These are phyloP conservation scores for Actenoides lindsayi DNA, from an alignment of 2,113 vertebrate species.

Conservation along the genomic window DNA sequence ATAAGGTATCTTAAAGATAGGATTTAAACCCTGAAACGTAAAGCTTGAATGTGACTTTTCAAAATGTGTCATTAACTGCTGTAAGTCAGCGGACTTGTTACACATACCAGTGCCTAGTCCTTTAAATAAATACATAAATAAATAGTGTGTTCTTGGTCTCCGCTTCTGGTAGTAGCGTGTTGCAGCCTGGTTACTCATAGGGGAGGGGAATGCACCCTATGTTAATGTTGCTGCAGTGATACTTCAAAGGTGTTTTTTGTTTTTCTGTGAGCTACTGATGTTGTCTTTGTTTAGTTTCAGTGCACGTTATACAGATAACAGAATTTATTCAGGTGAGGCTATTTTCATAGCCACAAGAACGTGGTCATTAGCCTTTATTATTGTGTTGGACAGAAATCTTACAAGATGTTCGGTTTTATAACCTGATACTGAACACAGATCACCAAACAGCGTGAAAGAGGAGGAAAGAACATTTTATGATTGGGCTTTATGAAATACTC, in stretches of 20 bases:
- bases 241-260: neutral
- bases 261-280: neutral
- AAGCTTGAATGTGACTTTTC: neutral
- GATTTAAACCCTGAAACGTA: neutral
- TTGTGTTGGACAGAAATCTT: neutral
- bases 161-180: rapidly evolving
- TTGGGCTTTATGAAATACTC: neutral
- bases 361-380: neutral
- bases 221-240: neutral
- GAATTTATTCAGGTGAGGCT: neutral
- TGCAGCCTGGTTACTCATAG: neutral
- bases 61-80: neutral
- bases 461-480: neutral
- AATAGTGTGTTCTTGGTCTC: neutral
- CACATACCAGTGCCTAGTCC: neutral
- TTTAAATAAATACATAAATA: neutral
- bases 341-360: neutral
- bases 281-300: neutral
- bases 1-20: neutral
- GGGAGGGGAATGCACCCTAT: neutral
- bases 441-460: neutral
- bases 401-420: neutral
- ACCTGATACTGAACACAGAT: neutral
- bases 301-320: neutral
- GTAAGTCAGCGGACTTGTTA: neutral